phyloP scores from a whole-genome alignment of 2,797 vertebrate species.

The Manis crassicaudata region DNA sequence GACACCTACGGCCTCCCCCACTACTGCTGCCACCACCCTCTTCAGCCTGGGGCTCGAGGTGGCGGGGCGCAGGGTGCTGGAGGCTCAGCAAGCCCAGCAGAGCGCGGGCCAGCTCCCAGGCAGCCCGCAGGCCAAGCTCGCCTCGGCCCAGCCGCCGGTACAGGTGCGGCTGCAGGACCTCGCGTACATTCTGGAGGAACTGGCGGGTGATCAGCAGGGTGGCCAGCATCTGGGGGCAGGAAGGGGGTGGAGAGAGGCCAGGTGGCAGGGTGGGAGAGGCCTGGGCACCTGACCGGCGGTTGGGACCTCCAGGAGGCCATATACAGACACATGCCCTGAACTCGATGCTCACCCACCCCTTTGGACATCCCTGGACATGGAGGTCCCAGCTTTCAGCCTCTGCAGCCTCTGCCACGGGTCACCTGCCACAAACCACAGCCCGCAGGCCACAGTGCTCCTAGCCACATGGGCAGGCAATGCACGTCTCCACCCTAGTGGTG shows the following conservation, averaged over 20 bases:
- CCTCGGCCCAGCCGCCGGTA: slow-evolving; percentile 93
- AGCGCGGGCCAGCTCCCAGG: slow-evolving; percentile 89
- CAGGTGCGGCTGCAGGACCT: slow-evolving; percentile 96
- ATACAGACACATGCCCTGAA: background rate
- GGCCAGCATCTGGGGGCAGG: slow-evolving; percentile 93
- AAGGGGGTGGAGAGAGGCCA: slow-evolving; percentile 15
- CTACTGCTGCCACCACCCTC: slow-evolving; percentile 84
- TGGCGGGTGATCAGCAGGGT: slow-evolving; percentile 97
- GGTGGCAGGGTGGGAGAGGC: background rate
- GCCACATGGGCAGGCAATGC: background rate
- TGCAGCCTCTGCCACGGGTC: background rate
- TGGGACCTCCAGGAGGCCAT: background rate
- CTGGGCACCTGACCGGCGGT: background rate
- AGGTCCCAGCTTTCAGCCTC: background rate
- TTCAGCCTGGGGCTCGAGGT: slow-evolving; percentile 80
- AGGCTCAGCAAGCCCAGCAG: slow-evolving; percentile 86
- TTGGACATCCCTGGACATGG: background rate
- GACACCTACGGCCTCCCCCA: slow-evolving; percentile 91
- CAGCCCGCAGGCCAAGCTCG: slow-evolving; percentile 88
- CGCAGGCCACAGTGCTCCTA: background rate
- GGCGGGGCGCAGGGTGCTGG: slow-evolving; percentile 82
- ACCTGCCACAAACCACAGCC: background rate
- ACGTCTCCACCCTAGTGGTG: background rate
- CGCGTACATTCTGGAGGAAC: slow-evolving; percentile 96
- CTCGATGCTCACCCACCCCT: background rate